Percentiles rank a stretch among this genome's conserved stretches.
These are phyloP conservation scores for Orcinus orca DNA, from an alignment of 2,113 vertebrate species.

Conservation along the genomic window DNA sequence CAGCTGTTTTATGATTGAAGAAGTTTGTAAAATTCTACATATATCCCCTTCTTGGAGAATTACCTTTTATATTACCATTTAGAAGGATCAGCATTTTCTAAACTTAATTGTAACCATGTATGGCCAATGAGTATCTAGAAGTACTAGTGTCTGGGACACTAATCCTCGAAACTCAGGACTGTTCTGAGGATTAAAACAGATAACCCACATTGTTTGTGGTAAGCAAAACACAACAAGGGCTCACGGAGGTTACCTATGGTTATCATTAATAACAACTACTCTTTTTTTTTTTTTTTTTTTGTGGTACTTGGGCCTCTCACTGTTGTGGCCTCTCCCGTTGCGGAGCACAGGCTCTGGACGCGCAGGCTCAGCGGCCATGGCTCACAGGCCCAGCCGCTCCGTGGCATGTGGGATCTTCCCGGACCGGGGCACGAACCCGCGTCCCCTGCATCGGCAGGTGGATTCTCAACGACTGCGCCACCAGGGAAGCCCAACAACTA, in stretches of 20 bases:
- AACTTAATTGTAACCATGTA: not conserved
- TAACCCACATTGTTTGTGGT: not conserved
- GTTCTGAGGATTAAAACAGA: not conserved
- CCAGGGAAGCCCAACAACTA: too few relatives aligned
- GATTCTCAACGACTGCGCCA: too few relatives aligned
- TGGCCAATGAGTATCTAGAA: not conserved
- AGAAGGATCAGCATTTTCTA: not conserved
- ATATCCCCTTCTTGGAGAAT: not conserved
- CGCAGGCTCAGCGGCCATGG: too few relatives aligned
- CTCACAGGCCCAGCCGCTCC: too few relatives aligned
- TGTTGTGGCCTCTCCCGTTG: too few relatives aligned
- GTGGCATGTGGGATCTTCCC: too few relatives aligned
- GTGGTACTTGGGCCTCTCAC: fast-evolving
- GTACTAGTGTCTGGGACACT: not conserved
- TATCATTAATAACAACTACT: not conserved
- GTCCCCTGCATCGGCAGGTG: too few relatives aligned
- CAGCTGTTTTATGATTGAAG: not conserved
- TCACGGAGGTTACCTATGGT: not conserved
- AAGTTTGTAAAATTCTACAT: not conserved
- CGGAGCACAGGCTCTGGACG: too few relatives aligned
- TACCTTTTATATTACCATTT: not conserved
- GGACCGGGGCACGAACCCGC: too few relatives aligned
- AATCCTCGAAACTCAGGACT: not conserved
- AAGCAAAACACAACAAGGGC: not conserved
- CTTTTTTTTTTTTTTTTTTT: not conserved